Evolutionary conservation across 2,113 vertebrate species (phyloP), one percentile per base, ranked within the genome.

Genomic region (Heloderma charlesbogerti): DNA sequence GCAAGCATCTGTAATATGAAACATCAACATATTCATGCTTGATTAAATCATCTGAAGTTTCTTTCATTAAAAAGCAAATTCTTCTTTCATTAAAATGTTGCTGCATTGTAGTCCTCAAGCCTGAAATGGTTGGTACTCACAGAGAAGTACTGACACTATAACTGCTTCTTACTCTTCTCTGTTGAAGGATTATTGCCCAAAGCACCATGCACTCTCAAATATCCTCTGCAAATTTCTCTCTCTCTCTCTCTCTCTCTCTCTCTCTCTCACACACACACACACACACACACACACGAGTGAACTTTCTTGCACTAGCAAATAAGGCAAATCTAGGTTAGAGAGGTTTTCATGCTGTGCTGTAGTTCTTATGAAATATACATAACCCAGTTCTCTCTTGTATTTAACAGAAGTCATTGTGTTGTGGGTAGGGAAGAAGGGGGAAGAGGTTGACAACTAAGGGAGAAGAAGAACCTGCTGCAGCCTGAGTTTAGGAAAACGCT

Each of bases 181-280:
- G 91, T 27, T 15, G 88, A 77, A 69, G 84, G 83, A 79, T 72
- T 54, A 91, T 93, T 92, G 72, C 78, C 93, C 34, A 15, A 66
- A 34, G 80, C 91, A 84, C 84, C 91, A 9, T 6, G 34, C 2
- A 51, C 83, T 63, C 91, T 45, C 92, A 74, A 3, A 74, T 16
- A 48, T 48, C 71, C 84, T 75, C 77, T 67, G 78, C 45, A n/a
- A 60, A 72, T 74, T 77, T 92, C 71, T 6, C 40, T 84, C 82
- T 66, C 60, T 37, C 40, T 71, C 16, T 48, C 66, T 37, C 43
- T 6, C 60, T 29, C 45, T 25, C 18, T 43, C 45, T 45, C 27
- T 43, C 8, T 18, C 57, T 15, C 8, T 10, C 29, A 7, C 51
- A 20, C 69, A 20, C 75, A 54, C 48, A 88, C 37, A 79, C 54